Percentiles rank a stretch among this genome's conserved stretches.
Conservation (phyloP, 2,113 vertebrate genomes). For the Istiophorus platypterus region DNA sequence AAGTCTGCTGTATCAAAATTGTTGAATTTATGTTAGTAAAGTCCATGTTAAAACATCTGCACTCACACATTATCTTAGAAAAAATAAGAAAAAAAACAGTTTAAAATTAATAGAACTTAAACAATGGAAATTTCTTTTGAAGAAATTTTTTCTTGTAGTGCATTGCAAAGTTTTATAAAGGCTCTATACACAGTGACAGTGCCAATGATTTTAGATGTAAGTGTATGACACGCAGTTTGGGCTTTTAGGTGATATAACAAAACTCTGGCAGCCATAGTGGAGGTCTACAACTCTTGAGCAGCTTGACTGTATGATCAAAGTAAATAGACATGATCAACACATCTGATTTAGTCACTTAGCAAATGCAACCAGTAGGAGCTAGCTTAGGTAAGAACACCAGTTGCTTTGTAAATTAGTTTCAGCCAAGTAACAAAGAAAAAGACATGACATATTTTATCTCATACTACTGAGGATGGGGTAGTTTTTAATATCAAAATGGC, state of each 20-base stretch:
- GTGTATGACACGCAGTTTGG: constrained; percentile 46
- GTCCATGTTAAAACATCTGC: constrained; percentile 42
- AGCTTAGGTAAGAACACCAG: neutral
- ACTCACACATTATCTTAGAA: constrained; percentile 58
- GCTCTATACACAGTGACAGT: constrained; percentile 50
- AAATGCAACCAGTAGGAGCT: constrained; percentile 1
- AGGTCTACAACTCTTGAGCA: constrained; percentile 33
- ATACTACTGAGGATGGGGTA: neutral
- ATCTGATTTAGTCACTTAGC: constrained; percentile 11
- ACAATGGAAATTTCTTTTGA: constrained; percentile 56
- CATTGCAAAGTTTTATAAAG: constrained; percentile 44
- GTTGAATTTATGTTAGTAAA: constrained; percentile 45
- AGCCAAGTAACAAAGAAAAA: neutral
- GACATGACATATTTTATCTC: neutral
- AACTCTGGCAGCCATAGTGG: constrained; percentile 25
- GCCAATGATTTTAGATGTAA: constrained; percentile 32
- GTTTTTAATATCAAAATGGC: neutral
- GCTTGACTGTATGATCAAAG: constrained; percentile 30
- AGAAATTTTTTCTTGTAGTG: constrained; percentile 54
- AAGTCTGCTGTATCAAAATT: constrained; percentile 56
- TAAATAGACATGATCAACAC: constrained; percentile 24
- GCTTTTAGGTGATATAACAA: constrained; percentile 27
- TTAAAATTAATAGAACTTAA: constrained; percentile 60
- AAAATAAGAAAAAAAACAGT: constrained; percentile 37
- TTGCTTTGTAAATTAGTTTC: constrained; percentile 16